Base-by-base conservation (phyloP, 2,888 invertebrate species). In the Drymonia ruficornis region DNA sequence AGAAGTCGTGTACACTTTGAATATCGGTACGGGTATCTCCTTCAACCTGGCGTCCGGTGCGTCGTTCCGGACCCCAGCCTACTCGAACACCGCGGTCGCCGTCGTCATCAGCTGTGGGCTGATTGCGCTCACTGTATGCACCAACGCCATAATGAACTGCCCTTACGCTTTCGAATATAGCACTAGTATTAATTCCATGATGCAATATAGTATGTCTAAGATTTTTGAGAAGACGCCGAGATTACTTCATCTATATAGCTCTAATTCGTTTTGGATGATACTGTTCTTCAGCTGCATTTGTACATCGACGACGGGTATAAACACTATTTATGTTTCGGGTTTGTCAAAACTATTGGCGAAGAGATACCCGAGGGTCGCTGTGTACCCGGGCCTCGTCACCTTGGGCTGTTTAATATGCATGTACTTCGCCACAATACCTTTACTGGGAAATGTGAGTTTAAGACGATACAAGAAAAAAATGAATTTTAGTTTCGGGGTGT, bases 31-130 rank as follows among this genome's bases (percentile, higher is more conserved):
- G 0, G 91, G 91, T 0, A 44, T 87, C 0, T 65, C 78, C 2
- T 79, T 84, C n/a, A 86, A 82, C 61, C 55, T 87, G 44, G 78
- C 80, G 1, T 80, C 86, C 0, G 71, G 67, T 29, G 69, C 78
- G 2, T 70, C 82, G 0, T 91, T 91, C 63, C 80, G 89, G 8
- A 67, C 84, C 7, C 86, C 89, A 0, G 84, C 85, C 59, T 91
- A 86, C 60, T 76, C 86, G 12, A 84, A 87, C 57, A 70, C 78
- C 2, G 84, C 89, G 12, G 70, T 85, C 16, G 68, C 80, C 7
- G 80, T 83, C 1, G 67, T 80, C 1, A 61, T 78, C 1, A 70
- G 76, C 46, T 57, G 66, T 0, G 66, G 65, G 2, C 75, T 81
- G 43, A 59, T 75, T 0, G 38, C 79, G 4, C 60, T 89, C 1